Evolutionary conservation across 2,113 vertebrate genomes (phyloP), one percentile per base, ranked within the genome.

Genomic region (Microtus richardsoni): DNA sequence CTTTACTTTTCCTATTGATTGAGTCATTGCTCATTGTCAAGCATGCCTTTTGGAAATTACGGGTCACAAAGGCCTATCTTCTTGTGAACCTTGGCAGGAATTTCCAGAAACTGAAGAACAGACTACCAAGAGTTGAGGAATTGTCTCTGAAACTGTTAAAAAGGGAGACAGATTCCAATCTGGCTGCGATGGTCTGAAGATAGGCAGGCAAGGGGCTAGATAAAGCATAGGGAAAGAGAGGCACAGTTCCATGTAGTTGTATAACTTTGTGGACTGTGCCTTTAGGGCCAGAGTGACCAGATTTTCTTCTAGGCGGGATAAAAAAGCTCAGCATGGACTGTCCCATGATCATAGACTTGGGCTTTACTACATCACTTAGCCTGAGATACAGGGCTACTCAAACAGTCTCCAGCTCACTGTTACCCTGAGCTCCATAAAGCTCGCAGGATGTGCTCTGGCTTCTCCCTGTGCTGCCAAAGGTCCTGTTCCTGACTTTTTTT

Each of bases 21-120:
- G 88, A 96, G 87, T 95, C 93, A 88, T 95, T 36, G 22, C 88
- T 95, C 88, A 64, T 68, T 44, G 78, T 89, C 73, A 96, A 96
- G 68, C 41, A 39, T 66, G 80, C 80, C 49, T 95, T 96, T 94
- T 82, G 93, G 93, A 95, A 93, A 95, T 19, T 52, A 47, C 71
- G 84, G 88, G 90, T 93, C 78, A 95, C 62, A 44, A 83, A 79
- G 93, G 52, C 88, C 58, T 84, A 12, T 88, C 93, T 96, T 95
- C 97, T 88, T 36, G 52, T 78, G 73, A 82, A 75, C 36, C 82
- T 93, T 79, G 88, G n/a, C 75, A 39, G 70, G 77, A 22, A 7
- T 86, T 94, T 89, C 86, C 58, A 66, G 87, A 93, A 74, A 82
- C 66, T 10, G 5, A 73, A 68, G 64, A 68, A 64, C 21, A 86